phyloP scores from a whole-genome alignment of 2,888 invertebrate species.

The Habroteleia sp. region DNA sequence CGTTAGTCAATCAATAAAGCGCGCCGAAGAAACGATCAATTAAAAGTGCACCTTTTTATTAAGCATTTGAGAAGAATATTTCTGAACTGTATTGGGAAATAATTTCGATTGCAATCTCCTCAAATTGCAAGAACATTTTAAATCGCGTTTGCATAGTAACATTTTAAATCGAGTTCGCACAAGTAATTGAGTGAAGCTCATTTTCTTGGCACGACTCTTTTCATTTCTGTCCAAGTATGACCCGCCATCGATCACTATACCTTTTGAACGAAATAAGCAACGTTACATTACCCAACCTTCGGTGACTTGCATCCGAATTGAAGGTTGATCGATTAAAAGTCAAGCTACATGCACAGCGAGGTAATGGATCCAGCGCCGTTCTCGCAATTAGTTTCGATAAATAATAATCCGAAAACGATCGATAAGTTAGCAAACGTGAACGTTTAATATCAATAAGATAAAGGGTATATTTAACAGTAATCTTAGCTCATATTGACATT shows the following conservation, averaged over 20 bases:
- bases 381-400: too few relatives aligned
- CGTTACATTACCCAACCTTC: constrained; percentile 20
- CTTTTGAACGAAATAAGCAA: constrained; percentile 13
- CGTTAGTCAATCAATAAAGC: constrained; percentile 32
- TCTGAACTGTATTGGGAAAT: neutral
- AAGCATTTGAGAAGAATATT: neutral
- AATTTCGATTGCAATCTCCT: constrained; percentile 3
- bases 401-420: too few relatives aligned
- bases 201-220: neutral
- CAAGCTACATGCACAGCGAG: constrained; percentile 14
- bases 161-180: neutral
- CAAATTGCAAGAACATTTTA: constrained; percentile 4
- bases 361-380: constrained; percentile 23
- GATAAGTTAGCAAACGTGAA: too few relatives aligned
- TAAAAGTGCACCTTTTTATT: neutral
- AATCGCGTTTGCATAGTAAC: too few relatives aligned
- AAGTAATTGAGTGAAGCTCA: neutral
- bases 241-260: constrained; percentile 24
- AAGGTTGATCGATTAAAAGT: constrained; percentile 36
- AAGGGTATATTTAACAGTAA: constrained; percentile 10
- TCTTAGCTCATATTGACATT: neutral
- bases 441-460: neutral
- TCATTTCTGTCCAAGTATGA: constrained; percentile 5
- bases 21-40: constrained; percentile 9
- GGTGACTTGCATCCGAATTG: constrained; percentile 12